Conservation (phyloP, 2,888 invertebrate species). For the Drosophila neotestacea region DNA sequence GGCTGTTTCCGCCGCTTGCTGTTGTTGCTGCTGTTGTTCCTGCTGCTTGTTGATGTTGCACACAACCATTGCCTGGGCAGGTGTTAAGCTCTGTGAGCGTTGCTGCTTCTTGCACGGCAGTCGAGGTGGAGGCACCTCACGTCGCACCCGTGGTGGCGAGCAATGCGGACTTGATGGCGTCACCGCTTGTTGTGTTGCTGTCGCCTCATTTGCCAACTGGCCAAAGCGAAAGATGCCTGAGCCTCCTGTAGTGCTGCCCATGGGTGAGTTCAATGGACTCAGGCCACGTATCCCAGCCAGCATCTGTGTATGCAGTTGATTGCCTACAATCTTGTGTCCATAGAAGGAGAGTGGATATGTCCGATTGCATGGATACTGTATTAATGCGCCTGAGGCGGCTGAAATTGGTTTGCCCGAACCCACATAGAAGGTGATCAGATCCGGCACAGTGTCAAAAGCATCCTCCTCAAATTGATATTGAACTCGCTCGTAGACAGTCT, state of each 20-base stretch:
- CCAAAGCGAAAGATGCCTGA: constrained; percentile 82
- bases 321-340: constrained; percentile 87
- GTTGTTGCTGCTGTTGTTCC: constrained; percentile 60
- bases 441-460: constrained; percentile 96
- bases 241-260: constrained; percentile 82
- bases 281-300: constrained; percentile 84
- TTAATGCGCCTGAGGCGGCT: constrained; percentile 94
- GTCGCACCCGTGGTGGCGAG: constrained; percentile 87
- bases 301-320: constrained; percentile 85
- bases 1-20: constrained; percentile 35
- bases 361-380: constrained; percentile 93
- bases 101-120: constrained; percentile 88
- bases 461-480: constrained; percentile 98
- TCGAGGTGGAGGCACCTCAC: constrained; percentile 86
- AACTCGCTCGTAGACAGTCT: constrained; percentile 95
- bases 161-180: constrained; percentile 85
- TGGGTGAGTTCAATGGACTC: constrained; percentile 84
- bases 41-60: constrained; percentile 72
- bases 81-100: constrained; percentile 92
- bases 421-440: constrained; percentile 96
- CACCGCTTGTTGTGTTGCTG: constrained; percentile 46
- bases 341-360: constrained; percentile 92
- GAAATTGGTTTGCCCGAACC: constrained; percentile 96
- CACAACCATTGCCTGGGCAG: constrained; percentile 86
- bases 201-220: constrained; percentile 31